Evolutionary conservation across 2,113 vertebrate genomes (phyloP), one percentile per base, ranked within the genome.

Genomic region (Hypomesus transpacificus): DNA sequence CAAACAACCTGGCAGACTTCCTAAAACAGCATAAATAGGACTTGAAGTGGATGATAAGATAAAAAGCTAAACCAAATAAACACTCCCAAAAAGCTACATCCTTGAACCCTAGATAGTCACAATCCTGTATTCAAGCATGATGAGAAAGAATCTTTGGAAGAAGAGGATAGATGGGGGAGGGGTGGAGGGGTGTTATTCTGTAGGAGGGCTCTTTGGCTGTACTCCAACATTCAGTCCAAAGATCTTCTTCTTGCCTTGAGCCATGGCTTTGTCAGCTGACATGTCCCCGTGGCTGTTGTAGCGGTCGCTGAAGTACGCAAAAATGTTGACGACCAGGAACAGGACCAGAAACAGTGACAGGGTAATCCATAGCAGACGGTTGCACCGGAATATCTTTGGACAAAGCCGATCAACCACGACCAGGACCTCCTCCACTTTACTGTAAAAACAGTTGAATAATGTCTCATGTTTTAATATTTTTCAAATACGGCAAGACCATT

Each of bases 251-350:
- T 75, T 53, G 18, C 66, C 82, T 54, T 31, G 59, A 46, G 75
- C 58, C 63, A 58, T 75, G 28, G 86, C 71, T 56, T 68, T 79
- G 57, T 70, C 68, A 16, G 73, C 60, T 67, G 88, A 89, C 21
- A 85, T 85, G 86, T 92, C 87, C 21, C 87, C 84, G 1, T 71
- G 82, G 20, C 82, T 85, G 17, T 72, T 85, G 77, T 88, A 86
- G 76, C 85, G 76, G 74, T 80, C 85, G 63, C 80, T 87, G 66
- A 90, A 90, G 78, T 91, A 91, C 7, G 85, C 88, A 56, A 91
- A 87, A 73, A 92, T 75, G 71, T 87, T 91, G 80, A 91, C 84
- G 14, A 91, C 73, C 52, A 92, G 68, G 56, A 91, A 90, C 75
- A 87, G 75, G 28, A 82, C 71, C 62, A 91, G 82, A 51, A 91